Percentiles rank a stretch among this genome's conserved stretches.
Evolutionary conservation across 1,140 invertebrate species (phyloP).

Genomic region (Amyelois transitella): DNA sequence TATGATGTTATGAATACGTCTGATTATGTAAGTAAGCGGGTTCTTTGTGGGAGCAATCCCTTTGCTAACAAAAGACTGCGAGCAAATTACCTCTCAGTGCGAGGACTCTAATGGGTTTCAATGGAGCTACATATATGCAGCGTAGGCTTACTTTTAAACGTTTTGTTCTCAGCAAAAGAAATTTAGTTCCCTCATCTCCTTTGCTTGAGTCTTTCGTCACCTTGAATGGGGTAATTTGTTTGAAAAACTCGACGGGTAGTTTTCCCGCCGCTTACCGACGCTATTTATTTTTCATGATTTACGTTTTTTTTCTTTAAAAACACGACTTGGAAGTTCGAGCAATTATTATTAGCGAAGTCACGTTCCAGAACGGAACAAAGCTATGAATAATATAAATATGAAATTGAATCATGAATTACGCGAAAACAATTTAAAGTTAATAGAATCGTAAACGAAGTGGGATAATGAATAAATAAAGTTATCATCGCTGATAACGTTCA

Average conservation of each 20-base stretch:
- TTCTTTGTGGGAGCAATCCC: slow-evolving; percentile 39
- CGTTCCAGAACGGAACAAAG: slow-evolving; percentile 3
- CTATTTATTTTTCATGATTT: slow-evolving; percentile 34
- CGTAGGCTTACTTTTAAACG: slow-evolving; percentile 57
- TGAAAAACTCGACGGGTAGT: slow-evolving; percentile 35
- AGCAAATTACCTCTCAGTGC: slow-evolving; percentile 52
- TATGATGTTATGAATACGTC: slow-evolving; percentile 37
- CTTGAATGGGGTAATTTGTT: slow-evolving; percentile 57
- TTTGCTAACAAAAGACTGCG: slow-evolving; percentile 54
- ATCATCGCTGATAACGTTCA: slow-evolving; percentile 26
- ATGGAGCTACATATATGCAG: slow-evolving; percentile 57
- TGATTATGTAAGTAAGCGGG: slow-evolving; percentile 36
- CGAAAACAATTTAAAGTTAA: slow-evolving; percentile 1
- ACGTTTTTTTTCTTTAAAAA: neutral
- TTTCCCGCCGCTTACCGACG: slow-evolving; percentile 29
- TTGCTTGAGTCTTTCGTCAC: slow-evolving; percentile 47
- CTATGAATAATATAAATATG: slow-evolving; percentile 6
- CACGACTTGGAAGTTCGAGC: neutral
- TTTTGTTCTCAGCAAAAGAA: slow-evolving; percentile 60
- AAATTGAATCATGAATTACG: neutral
- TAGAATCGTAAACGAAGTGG: neutral
- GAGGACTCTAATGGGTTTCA: slow-evolving; percentile 60
- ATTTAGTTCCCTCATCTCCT: slow-evolving; percentile 48
- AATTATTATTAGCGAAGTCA: slow-evolving; percentile 4
- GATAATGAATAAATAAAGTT: slow-evolving; percentile 19